Evolutionary conservation across 2,888 invertebrate genomes (phyloP).

Genomic region (Sinotaia quadrata): DNA sequence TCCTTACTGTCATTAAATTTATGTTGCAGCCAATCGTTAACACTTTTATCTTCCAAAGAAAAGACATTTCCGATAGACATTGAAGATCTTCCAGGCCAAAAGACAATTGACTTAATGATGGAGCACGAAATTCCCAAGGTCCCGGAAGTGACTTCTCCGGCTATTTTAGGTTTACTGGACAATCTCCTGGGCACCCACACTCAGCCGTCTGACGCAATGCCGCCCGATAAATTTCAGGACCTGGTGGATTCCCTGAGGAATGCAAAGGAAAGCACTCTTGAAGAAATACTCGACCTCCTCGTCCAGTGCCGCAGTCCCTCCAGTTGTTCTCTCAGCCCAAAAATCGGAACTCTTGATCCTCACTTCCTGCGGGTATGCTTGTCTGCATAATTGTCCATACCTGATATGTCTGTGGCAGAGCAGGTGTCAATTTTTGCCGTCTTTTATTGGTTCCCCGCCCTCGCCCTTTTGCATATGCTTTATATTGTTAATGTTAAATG

Average conservation of each 20-base stretch:
- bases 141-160: not conserved
- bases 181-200: constrained; percentile 10
- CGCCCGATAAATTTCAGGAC: constrained; percentile 31
- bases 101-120: constrained; percentile 31
- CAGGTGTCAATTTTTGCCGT: too few species aligned
- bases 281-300: constrained; percentile 23
- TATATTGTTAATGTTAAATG: too few species aligned
- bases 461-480: too few species aligned
- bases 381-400: too few species aligned
- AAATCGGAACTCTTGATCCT: not conserved
- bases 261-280: constrained; percentile 18
- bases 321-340: constrained; percentile 6
- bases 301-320: constrained; percentile 30
- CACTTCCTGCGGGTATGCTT: constrained; percentile 19
- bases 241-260: constrained; percentile 35
- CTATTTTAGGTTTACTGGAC: constrained; percentile 15
- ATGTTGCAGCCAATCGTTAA: constrained; percentile 7
- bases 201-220: constrained; percentile 14
- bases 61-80: too few species aligned
- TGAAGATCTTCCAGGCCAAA: constrained; percentile 18
- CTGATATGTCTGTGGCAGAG: too few species aligned
- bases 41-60: not conserved
- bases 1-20: not conserved
- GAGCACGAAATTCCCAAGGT: constrained; percentile 25
- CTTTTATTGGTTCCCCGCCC: too few species aligned